Evolutionary conservation across 1,140 invertebrate genomes (phyloP), one percentile per base, ranked within the genome.

Genomic region (Neodiprion pinetum): DNA sequence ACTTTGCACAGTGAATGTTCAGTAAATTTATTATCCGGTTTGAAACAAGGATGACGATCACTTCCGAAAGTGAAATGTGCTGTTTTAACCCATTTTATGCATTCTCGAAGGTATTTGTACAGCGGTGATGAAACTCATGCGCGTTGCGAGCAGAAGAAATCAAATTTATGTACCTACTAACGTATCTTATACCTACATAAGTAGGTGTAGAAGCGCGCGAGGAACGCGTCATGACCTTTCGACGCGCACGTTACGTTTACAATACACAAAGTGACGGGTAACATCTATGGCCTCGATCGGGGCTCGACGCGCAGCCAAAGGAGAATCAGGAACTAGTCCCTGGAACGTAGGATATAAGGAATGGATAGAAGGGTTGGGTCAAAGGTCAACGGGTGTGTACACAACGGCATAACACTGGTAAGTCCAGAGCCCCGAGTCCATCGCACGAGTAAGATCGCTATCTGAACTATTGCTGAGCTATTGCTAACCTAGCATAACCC

Each of bases 81-180:
- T 40, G 28, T 40, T 61, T 61, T 61, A 61, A 61, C 9, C 53
- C 53, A 61, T 40, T 40, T 40, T 40, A 40, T 40, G 28, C 28
- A 40, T 40, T 40, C 5, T 40, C 28, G 2, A 40, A 40, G 5
- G 28, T 40, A 40, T 40, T 40, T 74, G 75, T 72, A 75, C 77
- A 71, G 74, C 72, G 78, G 79, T 81, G 83, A 84, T 84, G 80
- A 79, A 83, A 83, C 80, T 82, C 79, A 80, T 82, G 77, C 40
- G 73, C 71, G 74, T 74, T 49, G 70, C 28, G 70, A 48, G 47
- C n/a, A 49, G 14, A 14, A 72, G 74, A 40, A 72, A 73, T 75
- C 78, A 79, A 80, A 81, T 80, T 81, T 77, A 79, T 79, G 74
- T 75, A 72, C 67, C 28, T 40, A 40, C 28, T 40, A 5, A 40